Percentiles rank a stretch among this genome's conserved stretches.
These are phyloP conservation scores for Girardia tigrina DNA, from an alignment of 2,888 invertebrate species.

Conservation along the genomic window DNA sequence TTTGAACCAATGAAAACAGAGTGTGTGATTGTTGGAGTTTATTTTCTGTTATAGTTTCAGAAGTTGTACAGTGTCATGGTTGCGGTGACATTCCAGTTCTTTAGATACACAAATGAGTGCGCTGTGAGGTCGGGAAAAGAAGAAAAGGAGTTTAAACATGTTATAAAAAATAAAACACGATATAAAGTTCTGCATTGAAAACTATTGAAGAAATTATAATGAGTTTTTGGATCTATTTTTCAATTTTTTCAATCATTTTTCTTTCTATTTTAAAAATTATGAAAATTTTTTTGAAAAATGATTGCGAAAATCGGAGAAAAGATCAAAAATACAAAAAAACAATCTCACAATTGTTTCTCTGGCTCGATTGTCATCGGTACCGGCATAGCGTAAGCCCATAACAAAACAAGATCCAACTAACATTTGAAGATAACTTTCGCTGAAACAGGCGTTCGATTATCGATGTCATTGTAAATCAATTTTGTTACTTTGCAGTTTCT, in stretches of 20 bases:
- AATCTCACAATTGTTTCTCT: neutral
- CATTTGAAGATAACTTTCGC: neutral
- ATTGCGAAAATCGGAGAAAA: neutral
- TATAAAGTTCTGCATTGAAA: neutral
- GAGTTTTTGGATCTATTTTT: no score
- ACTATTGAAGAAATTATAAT: no score
- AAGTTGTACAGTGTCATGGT: no score
- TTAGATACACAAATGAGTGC: no score
- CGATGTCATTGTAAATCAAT: neutral
- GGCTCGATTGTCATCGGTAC: neutral
- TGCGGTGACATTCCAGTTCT: no score
- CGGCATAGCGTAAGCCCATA: neutral
- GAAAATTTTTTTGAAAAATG: neutral
- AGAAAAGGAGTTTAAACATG: no score
- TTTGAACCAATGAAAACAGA: no score
- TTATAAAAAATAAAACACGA: neutral
- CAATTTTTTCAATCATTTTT: no score
- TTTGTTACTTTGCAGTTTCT: neutral
- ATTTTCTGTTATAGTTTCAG: no score
- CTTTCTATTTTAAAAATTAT: no score
- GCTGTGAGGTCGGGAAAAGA: no score
- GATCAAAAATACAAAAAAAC: neutral
- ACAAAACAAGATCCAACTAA: neutral
- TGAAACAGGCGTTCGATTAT: neutral
- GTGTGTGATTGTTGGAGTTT: no score